Base-by-base conservation (phyloP, 2,888 invertebrate species). In the Dysmachus trigonus region DNA sequence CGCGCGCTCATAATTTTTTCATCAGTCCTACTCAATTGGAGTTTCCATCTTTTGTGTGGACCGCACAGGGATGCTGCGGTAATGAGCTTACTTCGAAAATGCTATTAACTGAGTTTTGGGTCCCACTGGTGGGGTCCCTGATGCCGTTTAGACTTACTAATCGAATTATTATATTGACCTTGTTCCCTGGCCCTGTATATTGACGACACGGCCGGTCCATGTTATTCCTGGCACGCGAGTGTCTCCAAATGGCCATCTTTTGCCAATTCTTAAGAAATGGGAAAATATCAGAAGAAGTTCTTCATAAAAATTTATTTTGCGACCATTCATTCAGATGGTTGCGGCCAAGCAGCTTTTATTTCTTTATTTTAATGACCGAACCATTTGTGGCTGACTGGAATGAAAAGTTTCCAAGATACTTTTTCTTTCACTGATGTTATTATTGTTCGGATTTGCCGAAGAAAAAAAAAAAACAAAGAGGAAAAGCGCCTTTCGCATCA, bases 11-110 rank as follows among this genome's bases (percentile, higher is more conserved):
- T 79, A 79, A 79, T 51, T 79, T 62, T 79, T 79, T 51, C 79
- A 79, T 79, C 27, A 51, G 27, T 79, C 31, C 38, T 22, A 51
- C 47, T 79, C 79, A 51, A 79, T 79, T 79, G 79, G 79, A 79
- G 51, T 51, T 79, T 79, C 51, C 51, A 79, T 51, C 62, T 79
- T 79, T 27, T 31, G 31, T 79, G 41, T 62, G 51, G 18, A 41
- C 13, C 41, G 30, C 51, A 30, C 13, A 51, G 13, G 79, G 47
- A 79, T 47, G 51, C 30, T 79, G 79, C 79, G 30, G 27, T 79
- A 51, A 79, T 47, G 79, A 79, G 47, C 27, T 79, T 79, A 79
- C n/a, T 62, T 62, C 27, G 18, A 27, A 27, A 62, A 62, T 62
- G 22, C 62, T 18, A 62, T 62, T 62, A 62, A 62, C 62, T 62